Conservation (phyloP, 2,113 vertebrate genomes). For the Alces alces region DNA sequence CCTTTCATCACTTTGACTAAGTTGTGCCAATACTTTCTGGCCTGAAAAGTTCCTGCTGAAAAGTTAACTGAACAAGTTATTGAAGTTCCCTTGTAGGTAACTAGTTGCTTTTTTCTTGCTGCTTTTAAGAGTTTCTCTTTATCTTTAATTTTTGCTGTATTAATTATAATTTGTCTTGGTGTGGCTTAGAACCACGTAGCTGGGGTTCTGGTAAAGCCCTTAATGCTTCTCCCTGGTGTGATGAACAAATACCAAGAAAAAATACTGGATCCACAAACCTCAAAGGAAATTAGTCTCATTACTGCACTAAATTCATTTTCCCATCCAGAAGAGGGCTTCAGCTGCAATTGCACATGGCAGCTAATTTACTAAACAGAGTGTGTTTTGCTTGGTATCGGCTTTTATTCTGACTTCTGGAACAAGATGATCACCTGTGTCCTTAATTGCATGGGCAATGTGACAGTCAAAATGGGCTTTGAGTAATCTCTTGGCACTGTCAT, state of each 20-base stretch:
- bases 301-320: neutral
- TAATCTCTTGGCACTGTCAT: neutral
- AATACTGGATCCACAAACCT: neutral
- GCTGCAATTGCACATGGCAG: neutral
- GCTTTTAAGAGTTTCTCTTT: neutral
- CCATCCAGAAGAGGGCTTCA: constrained; percentile 14
- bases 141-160: neutral
- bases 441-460: neutral
- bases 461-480: neutral
- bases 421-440: neutral
- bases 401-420: constrained; percentile 36
- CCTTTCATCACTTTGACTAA: neutral
- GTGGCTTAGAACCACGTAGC: neutral
- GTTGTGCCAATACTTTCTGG: neutral
- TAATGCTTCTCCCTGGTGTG: neutral
- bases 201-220: neutral
- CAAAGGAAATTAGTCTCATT: constrained; percentile 41
- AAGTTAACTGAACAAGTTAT: neutral
- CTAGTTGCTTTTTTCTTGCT: neutral
- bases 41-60: neutral
- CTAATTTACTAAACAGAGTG: neutral
- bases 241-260: neutral
- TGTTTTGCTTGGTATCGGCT: neutral
- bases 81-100: neutral
- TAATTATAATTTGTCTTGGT: neutral